These are phyloP conservation scores for Atopsyche davidsoni DNA, from an alignment of 1,140 invertebrate genomes.

Conservation along the genomic window DNA sequence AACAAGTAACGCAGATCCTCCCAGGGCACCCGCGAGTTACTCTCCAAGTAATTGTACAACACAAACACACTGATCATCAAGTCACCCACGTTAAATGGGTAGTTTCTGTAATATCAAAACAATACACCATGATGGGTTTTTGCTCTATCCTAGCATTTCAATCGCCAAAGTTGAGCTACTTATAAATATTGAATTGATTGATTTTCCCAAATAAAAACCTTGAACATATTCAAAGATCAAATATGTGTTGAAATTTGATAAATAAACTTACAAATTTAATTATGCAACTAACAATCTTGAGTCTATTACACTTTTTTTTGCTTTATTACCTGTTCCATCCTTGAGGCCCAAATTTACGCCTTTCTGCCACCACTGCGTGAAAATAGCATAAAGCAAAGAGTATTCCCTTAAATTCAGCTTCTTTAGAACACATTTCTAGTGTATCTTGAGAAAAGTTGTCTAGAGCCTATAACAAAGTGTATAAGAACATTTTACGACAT, in stretches of 20 bases:
- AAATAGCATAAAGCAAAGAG: constrained; percentile 93
- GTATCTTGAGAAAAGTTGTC: constrained; percentile 93
- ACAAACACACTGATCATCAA: constrained; percentile 90
- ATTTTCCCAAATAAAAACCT: background rate
- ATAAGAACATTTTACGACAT: background rate
- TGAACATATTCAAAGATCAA: background rate
- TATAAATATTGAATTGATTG: constrained; percentile 1
- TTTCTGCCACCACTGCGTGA: constrained; percentile 88
- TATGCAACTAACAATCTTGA: constrained; percentile 4
- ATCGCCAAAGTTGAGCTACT: too few relatives aligned
- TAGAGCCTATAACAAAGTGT: constrained; percentile 52
- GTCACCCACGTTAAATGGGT: constrained; percentile 79
- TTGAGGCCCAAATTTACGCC: constrained; percentile 90
- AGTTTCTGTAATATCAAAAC: constrained; percentile 47
- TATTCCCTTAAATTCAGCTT: constrained; percentile 90
- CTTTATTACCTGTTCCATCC: constrained; percentile 75
- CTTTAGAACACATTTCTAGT: constrained; percentile 86
- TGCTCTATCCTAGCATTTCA: too few relatives aligned
- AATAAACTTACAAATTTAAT: too few relatives aligned
- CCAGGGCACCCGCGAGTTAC: constrained; percentile 82
- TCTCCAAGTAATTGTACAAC: constrained; percentile 88
- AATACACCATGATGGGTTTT: too few relatives aligned
- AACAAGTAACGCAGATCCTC: constrained; percentile 90
- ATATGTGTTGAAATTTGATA: background rate
- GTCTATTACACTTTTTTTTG: background rate